A percentile compares a stretch with the other conserved stretches of the same genome.
Evolutionary conservation across 2,888 invertebrate species (phyloP).

Genomic region (Meloe dianella): DNA sequence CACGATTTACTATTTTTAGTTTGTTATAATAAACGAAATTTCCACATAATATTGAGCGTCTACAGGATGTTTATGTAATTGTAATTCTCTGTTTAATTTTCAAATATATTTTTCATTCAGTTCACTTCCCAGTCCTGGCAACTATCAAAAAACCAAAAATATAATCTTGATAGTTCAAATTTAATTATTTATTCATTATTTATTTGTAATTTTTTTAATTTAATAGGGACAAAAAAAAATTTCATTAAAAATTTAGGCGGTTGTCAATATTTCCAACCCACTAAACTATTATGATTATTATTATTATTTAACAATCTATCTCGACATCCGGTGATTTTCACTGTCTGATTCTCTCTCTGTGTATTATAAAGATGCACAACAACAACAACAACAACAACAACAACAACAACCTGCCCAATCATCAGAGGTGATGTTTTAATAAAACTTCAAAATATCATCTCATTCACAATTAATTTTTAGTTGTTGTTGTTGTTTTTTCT

Average conservation of each 20-base stretch:
- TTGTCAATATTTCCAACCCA: constrained; percentile 7
- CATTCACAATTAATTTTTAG: background rate
- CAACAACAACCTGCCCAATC: constrained; percentile 4
- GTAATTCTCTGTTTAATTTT: constrained; percentile 37
- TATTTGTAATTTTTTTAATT: background rate
- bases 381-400: too few relatives aligned
- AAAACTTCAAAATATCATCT: background rate
- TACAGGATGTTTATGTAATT: constrained; percentile 43
- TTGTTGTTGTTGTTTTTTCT: background rate
- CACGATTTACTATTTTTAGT: constrained; percentile 41
- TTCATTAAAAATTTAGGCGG: background rate
- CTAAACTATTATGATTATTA: background rate
- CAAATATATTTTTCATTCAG: constrained; percentile 23
- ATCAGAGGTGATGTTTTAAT: background rate
- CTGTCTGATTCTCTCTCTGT: background rate
- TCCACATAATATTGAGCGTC: constrained; percentile 38
- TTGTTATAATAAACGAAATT: constrained; percentile 42
- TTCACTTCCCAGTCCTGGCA: constrained; percentile 11
- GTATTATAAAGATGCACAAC: too few relatives aligned
- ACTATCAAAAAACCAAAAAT: constrained; percentile 9
- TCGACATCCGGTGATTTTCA: constrained; percentile 8
- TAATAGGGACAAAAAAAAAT: too few relatives aligned
- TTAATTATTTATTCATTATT: background rate
- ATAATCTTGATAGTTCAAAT: background rate
- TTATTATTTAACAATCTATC: background rate